Base-by-base conservation (phyloP, 2,113 vertebrate genomes). In the Muscicapa adusta region DNA sequence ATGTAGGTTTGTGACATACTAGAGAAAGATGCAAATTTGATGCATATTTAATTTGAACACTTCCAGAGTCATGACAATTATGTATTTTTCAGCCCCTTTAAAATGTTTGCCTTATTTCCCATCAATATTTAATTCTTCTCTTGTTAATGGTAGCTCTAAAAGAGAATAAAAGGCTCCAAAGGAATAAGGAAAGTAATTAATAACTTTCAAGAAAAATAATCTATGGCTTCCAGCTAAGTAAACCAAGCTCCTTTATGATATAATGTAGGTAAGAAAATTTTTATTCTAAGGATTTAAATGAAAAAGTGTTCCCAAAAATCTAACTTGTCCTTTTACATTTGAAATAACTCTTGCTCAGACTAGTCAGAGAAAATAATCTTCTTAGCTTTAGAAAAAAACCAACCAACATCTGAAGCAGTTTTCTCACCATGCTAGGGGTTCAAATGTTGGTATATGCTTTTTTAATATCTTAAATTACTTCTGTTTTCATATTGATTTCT, bases 81-180 rank as follows among this genome's bases (percentile, higher is more conserved):
- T 65, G 15, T 54, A 72, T 78, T 91, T 97, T 90, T 70, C 68
- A 91, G 51, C 7, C 54, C 43, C 75, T 88, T 90, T 81, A 57
- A 91, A 85, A 74, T 80, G 48, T 83, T 91, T 94, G 70, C 18
- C 54, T 88, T 92, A 80, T 71, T 91, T 91, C 45, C 20, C 68
- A 84, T 93, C 57, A 84, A 72, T 90, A 93, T 90, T 91, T 93
- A 88, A 93, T 96, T 93, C 18, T 88, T 88, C 12, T 31, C 57
- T 90, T 80, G 54, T 85, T 85, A 85, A 70, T 42, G 33, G 60
- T 88, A 85, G 34, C 36, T 63, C 31, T 77, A 56, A 60, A 93
- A 71, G 75, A 84, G 40, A 90, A 45, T 63, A 67, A 93, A 92
- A 94, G 38, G 51, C 56, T 88, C 42, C 60, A 91, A 58, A 94